Base-by-base conservation (phyloP, 2,113 vertebrate species). In the Alligator sinensis region DNA sequence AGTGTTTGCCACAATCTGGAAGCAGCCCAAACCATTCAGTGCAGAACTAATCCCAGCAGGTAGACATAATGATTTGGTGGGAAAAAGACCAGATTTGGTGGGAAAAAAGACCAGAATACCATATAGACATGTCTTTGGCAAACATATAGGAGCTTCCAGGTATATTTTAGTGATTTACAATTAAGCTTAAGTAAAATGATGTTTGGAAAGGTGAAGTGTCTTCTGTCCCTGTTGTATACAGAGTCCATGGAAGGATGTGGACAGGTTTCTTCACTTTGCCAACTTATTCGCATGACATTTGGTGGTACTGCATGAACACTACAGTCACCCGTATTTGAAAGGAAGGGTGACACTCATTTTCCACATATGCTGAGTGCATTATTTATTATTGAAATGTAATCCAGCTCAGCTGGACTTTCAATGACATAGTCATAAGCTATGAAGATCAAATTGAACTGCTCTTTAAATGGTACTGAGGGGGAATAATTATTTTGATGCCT, bases 41-140 rank as follows among this genome's bases (percentile, higher is more conserved):
- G 55, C 74, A 84, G 87, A 95, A 80, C 86, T 95, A 93, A 96
- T 93, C 86, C 83, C 74, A 88, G 47, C 82, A 92, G 88, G 38
- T 3, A 83, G 57, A 30, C 34, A 86, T 28, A 81, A 64, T 63
- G 63, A 77, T 2, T 38, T 34, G 3, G 7, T 91, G 21, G n/a
- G 47, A 57, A 95, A 82, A 92, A 80, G 2, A 47, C 7, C 2
- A 8, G 61, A 76, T 47, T 47, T 47, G 47, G 47, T 47, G 47
- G 47, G 47, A 9, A 58, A 95, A 82, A 92, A 80, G 2, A 47
- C 7, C 2, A 8, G 61, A 76, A 38, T 77, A 34, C 64, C 59
- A 47, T 78, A 84, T 15, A 92, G 79, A 83, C 7, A 27, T 82
- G 7, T 88, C 58, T 84, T 82, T 95, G 76, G 47, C 74, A 38